These are phyloP conservation scores for Cristatella mucedo DNA, from an alignment of 2,888 invertebrate species.

Conservation along the genomic window DNA sequence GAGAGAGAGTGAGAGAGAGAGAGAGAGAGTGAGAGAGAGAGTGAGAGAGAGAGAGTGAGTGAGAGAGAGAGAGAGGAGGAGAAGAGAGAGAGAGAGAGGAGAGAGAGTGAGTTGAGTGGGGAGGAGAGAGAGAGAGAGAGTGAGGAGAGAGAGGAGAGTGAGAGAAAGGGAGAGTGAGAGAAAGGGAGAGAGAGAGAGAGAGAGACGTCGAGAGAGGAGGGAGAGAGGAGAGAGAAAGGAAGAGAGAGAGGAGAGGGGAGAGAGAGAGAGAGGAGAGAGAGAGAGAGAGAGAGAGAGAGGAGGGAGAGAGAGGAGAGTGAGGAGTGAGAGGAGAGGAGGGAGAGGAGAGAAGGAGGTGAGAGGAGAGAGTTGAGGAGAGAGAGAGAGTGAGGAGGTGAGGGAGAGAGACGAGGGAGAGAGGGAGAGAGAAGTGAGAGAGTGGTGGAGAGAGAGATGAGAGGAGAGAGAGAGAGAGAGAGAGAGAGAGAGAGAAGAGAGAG, in stretches of 20 bases:
- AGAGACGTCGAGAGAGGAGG: conserved; percentile 6
- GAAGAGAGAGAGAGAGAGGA: conserved; percentile 12
- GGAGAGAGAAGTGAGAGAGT: no score
- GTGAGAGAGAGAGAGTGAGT: conserved; percentile 9
- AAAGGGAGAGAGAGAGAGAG: conserved; percentile 7
- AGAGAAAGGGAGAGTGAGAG: conserved; percentile 3
- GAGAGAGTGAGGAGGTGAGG: no score
- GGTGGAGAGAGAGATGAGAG: no score
- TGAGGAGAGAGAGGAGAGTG: conserved; percentile 4
- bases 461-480: no score
- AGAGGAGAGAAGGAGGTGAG: no score
- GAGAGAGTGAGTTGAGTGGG: background rate
- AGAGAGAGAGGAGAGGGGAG: background rate
- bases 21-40: conserved; percentile 10
- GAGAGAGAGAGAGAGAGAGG: conserved; percentile 9
- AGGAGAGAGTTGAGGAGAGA: no score
- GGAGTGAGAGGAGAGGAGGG: no score
- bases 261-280: background rate
- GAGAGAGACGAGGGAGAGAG: no score
- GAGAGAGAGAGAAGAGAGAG: no score
- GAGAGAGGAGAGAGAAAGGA: background rate
- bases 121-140: conserved; percentile 3
- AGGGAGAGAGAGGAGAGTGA: no score
- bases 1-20: conserved; percentile 9
- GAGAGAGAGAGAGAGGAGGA: conserved; percentile 9